Evolutionary conservation across 2,797 vertebrate genomes (phyloP), one percentile per base, ranked within the genome.

Genomic region (Lates japonicus): DNA sequence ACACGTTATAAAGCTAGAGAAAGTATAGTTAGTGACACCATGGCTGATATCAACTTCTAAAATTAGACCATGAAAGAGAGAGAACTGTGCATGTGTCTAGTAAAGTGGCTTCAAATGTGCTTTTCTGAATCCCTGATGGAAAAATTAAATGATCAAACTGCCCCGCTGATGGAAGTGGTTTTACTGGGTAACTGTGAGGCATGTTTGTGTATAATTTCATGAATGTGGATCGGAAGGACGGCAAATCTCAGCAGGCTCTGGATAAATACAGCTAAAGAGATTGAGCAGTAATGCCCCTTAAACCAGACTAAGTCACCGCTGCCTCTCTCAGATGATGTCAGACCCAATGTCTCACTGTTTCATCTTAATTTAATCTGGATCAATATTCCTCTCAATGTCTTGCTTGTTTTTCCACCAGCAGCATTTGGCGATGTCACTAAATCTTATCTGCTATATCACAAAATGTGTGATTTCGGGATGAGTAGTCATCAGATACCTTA

Each of bases 281-380:
- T 67, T 78, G 51, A 70, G 72, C 42, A 61, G 33, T 68, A 76
- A 72, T 66, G 57, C 52, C 29, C 77, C 55, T 74, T 54, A 66
- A 77, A 83, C 11, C 58, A 63, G 69, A 77, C 60, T 25, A 64
- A 80, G 68, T 72, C 70, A n/a, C 61, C 55, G 63, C 61, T 71
- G 64, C 80, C 35, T 61, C 65, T 69, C 29, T 54, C n/a, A 31
- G 41, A 81, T 48, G 63, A 71, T 77, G 54, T 84, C 87, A 87
- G 65, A 78, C 39, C 20, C 41, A 58, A 13, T 59, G 42, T 82
- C 62, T 81, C 78, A n/a, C 51, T 33, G 55, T 87, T 83, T 85
- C 49, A 69, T 84, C 55, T 68, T 54, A 8, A 83, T 83, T 81
- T 80, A 63, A 80, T 81, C 64, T 54, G 52, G 78, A 83, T 88